Conservation (phyloP, 2,113 vertebrate genomes). For the Amphiprion percula region DNA sequence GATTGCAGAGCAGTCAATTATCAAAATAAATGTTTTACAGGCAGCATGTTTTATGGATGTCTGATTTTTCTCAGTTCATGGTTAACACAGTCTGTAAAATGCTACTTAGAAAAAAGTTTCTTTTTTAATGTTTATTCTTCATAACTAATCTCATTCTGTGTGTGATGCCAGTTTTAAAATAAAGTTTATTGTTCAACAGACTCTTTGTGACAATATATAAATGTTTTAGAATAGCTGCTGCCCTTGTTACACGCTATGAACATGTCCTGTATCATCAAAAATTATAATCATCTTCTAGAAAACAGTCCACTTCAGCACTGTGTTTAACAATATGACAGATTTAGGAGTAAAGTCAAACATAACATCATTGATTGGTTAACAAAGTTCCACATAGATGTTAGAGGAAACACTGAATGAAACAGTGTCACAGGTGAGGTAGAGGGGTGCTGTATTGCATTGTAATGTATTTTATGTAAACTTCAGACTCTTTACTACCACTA, state of each 20-base stretch:
- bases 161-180: too few species aligned
- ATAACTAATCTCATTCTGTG: too few species aligned
- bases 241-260: not conserved
- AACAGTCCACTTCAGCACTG: not conserved
- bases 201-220: too few species aligned
- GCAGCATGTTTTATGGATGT: too few species aligned
- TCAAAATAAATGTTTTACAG: too few species aligned
- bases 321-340: too few species aligned
- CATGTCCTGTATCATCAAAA: not conserved
- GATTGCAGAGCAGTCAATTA: too few species aligned
- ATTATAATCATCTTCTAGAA: not conserved
- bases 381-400: not conserved
- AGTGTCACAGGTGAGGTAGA: not conserved
- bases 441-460: not conserved
- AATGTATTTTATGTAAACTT: conserved; percentile 25
- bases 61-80: too few species aligned
- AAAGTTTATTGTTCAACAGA: too few species aligned
- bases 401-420: conserved; percentile 7
- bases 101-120: too few species aligned
- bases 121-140: too few species aligned
- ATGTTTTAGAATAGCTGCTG: not conserved
- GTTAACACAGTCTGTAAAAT: too few species aligned
- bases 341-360: not conserved
- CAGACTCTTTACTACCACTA: not conserved
- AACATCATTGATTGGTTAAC: not conserved